These are phyloP conservation scores for Proctacanthus coquilletti DNA, from an alignment of 1,140 invertebrate genomes.

Conservation along the genomic window DNA sequence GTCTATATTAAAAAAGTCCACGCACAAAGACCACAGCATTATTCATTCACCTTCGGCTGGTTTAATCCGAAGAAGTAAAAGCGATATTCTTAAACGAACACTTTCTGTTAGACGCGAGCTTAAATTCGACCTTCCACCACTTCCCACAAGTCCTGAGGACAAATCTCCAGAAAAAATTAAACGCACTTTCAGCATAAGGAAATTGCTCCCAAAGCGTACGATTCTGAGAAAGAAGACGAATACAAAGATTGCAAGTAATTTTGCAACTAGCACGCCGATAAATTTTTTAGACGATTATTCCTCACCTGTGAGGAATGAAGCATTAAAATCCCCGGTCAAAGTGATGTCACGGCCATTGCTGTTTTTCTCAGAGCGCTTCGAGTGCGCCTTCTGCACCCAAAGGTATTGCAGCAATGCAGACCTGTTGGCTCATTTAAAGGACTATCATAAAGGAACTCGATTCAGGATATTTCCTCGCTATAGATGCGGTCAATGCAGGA, in stretches of 20 bases:
- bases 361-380: background rate
- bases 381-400: background rate
- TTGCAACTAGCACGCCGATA: background rate
- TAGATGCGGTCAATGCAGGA: background rate
- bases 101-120: background rate
- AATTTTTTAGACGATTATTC: background rate
- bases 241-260: background rate
- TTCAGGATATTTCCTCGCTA: background rate
- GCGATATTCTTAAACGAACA: background rate
- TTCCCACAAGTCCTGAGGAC: background rate
- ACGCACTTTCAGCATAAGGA: background rate
- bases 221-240: conserved; percentile 1
- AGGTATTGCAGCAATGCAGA: background rate
- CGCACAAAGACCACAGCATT: background rate
- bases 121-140: background rate
- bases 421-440: background rate
- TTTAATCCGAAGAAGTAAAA: conserved; percentile 1
- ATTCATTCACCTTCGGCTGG: background rate
- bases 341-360: background rate
- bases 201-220: background rate
- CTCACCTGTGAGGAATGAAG: background rate
- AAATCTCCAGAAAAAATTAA: background rate
- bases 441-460: background rate
- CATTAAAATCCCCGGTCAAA: background rate
- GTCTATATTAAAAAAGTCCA: conserved; percentile 1